phyloP scores from a whole-genome alignment of 1,140 invertebrate genomes.

The Muscidifurax raptorellus region DNA sequence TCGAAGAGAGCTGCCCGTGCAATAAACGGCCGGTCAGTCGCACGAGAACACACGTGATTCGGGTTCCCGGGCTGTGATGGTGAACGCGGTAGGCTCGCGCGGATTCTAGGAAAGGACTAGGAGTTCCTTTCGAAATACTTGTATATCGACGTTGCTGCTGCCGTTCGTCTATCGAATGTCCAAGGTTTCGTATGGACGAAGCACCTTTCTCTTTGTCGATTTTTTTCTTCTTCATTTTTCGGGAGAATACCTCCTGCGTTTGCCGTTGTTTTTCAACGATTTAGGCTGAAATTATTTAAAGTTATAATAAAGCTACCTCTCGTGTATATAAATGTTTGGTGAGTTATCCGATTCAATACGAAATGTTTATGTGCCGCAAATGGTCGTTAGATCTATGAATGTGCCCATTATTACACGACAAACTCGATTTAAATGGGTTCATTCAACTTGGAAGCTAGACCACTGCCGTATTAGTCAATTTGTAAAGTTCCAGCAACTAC shows the following conservation, averaged over 20 bases:
- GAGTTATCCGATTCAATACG: no score
- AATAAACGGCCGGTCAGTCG: no score
- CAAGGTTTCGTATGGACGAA: not conserved
- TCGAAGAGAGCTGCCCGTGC: no score
- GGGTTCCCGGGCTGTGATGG: not conserved
- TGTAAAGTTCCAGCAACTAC: not conserved
- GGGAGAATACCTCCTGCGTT: not conserved
- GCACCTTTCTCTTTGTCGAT: conserved; percentile 24
- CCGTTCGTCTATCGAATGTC: not conserved
- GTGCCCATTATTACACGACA: not conserved
- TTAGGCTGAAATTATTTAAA: no score
- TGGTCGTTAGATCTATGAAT: not conserved
- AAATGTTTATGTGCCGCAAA: no score
- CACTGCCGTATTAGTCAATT: not conserved
- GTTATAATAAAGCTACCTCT: no score
- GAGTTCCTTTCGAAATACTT: conserved; percentile 39
- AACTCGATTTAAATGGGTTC: not conserved
- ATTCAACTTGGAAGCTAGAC: not conserved
- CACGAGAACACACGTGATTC: not conserved
- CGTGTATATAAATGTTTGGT: no score
- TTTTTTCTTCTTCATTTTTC: not conserved
- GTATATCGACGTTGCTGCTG: not conserved
- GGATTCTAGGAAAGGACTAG: conserved; percentile 30
- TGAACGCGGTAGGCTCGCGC: not conserved
- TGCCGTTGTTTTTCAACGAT: no score